phyloP scores from a whole-genome alignment of 2,797 vertebrate genomes.

The Garrulus glandarius region DNA sequence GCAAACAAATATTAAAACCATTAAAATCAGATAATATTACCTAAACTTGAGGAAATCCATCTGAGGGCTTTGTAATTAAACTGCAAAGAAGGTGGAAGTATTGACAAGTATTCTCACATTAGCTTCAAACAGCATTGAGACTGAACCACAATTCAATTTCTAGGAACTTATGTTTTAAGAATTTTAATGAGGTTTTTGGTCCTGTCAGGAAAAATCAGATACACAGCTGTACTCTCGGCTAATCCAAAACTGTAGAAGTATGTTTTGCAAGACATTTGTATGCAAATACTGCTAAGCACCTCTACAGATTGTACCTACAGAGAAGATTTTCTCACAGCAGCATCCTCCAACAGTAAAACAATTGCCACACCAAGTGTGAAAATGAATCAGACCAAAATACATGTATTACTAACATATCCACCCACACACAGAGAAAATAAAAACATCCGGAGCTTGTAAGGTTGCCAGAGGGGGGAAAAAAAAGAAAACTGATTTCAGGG shows the following conservation, averaged over 20 bases:
- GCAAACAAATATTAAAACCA: neutral
- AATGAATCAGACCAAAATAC: neutral
- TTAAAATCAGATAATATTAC: neutral
- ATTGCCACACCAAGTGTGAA: constrained; percentile 7
- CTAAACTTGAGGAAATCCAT: neutral
- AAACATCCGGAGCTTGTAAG: neutral
- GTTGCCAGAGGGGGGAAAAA: neutral
- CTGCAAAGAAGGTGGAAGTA: neutral
- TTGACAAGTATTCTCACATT: neutral
- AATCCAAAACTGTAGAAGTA: neutral
- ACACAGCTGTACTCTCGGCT: neutral
- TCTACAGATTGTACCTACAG: neutral
- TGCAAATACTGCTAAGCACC: neutral
- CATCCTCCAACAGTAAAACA: neutral
- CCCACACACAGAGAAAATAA: constrained; percentile 29
- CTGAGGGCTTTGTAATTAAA: neutral
- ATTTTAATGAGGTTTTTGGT: neutral
- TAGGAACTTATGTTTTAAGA: neutral
- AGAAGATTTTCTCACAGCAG: neutral
- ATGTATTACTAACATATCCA: neutral
- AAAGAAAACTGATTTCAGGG: neutral
- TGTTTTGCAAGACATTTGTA: neutral
- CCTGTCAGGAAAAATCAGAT: neutral
- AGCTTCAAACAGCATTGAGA: neutral
- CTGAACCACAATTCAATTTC: neutral